Base-by-base conservation (phyloP, 2,888 invertebrate species). In the Rhamnusium bicolor region DNA sequence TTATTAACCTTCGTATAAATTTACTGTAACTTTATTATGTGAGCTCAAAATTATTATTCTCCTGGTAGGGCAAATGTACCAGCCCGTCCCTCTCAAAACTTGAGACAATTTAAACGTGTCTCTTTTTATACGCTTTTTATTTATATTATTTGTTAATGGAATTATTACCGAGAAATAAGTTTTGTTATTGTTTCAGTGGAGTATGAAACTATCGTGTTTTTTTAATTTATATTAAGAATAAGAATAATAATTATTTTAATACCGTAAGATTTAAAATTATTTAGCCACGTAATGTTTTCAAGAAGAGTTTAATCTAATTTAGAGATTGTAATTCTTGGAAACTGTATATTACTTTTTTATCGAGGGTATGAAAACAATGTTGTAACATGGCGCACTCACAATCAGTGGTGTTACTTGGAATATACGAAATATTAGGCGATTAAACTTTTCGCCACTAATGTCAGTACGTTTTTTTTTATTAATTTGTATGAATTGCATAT, bases 231-330 rank as follows among this genome's bases (percentile, higher is more conserved):
- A 54, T 47, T 63, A 29, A 51, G 29, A 16, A 49, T 24, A 14
- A n/a, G n/a, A n/a, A n/a, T n/a, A n/a, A n/a, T n/a, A n/a, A 61
- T n/a, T 10, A 12, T 18, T 27, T 16, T 27, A 51, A 47, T 27
- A 27, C 46, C 47, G 12, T 24, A n/a, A 14, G 14, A 46, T 27
- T 21, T 51, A 27, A 19, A 65, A n/a, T 19, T 29, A 65, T 65
- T 53, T 29, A 18, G 65, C 65, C 53, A 18, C 24, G 65, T 65
- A 65, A 65, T 53, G 65, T 21, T 65, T 65, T 65, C 53, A 21
- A 53, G 65, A 65, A 65, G 65, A 65, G n/a, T 49, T n/a, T 53
- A 65, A 65, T 53, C 65, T 65, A 65, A 65, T 65, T 65, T 65
- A 21, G 51, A 51, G 65, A 53, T 19, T 29, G 53, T n/a, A 19